Evolutionary conservation across 2,888 invertebrate genomes (phyloP).

Genomic region (Drosophila kanekoi): DNA sequence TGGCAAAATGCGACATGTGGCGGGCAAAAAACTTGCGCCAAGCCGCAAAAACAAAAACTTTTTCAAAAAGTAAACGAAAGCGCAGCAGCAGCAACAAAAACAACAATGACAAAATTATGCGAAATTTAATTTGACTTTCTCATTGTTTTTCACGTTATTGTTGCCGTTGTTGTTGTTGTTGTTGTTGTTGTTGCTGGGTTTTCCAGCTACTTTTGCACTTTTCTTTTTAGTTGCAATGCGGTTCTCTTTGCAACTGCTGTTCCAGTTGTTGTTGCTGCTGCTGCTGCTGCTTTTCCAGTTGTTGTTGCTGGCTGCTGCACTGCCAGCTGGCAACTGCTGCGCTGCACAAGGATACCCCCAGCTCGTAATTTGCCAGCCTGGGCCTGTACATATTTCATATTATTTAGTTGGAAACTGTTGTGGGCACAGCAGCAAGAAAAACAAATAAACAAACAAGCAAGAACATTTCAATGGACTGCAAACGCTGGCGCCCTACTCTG

Average conservation of each 20-base stretch:
- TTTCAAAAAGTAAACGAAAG: slow-evolving; percentile 59
- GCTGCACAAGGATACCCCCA: slow-evolving; percentile 48
- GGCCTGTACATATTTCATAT: slow-evolving; percentile 74
- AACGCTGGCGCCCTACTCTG: background rate
- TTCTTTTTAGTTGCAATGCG: slow-evolving; percentile 64
- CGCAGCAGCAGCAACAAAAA: slow-evolving; percentile 38
- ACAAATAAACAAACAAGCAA: slow-evolving; percentile 1
- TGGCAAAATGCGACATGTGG: slow-evolving; percentile 77
- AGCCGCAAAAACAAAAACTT: slow-evolving; percentile 78
- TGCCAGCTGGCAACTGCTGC: slow-evolving; percentile 75
- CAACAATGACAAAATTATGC: slow-evolving; percentile 70
- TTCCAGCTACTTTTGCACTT: slow-evolving; percentile 68
- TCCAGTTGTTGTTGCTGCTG: slow-evolving; percentile 18
- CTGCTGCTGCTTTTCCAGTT: slow-evolving; percentile 21
- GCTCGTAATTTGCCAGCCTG: slow-evolving; percentile 76
- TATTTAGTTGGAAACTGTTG: slow-evolving; percentile 69
- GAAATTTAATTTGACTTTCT: slow-evolving; percentile 80
- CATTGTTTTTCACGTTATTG: slow-evolving; percentile 39
- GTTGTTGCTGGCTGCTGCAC: slow-evolving; percentile 38
- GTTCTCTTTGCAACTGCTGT: slow-evolving; percentile 30
- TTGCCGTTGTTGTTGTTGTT: slow-evolving; percentile 44
- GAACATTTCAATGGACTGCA: background rate
- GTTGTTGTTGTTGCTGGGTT: slow-evolving; percentile 32
- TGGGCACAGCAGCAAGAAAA: slow-evolving; percentile 8
- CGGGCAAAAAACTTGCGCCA: slow-evolving; percentile 73